Evolutionary conservation across 92 coral and sea anemone genomes (phyloP).

Genomic region (Heliopora coerulea): DNA sequence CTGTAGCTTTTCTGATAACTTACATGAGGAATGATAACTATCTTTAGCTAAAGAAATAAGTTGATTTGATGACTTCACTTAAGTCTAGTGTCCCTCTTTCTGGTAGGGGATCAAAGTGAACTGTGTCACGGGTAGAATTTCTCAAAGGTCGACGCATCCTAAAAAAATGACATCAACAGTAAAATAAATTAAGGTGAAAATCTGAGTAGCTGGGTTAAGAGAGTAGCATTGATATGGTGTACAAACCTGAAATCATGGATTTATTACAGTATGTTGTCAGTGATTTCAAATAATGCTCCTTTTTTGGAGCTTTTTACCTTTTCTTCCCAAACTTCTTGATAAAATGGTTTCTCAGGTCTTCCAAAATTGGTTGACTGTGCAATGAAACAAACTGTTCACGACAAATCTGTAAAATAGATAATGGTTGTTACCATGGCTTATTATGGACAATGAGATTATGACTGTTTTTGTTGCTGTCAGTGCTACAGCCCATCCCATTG

Average conservation of each 20-base stretch:
- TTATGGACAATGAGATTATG: too few species aligned
- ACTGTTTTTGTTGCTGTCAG: too few species aligned
- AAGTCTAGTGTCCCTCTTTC: conserved; percentile 78
- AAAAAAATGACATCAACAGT: background rate
- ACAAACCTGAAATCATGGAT: too few species aligned
- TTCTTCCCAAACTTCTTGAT: conserved; percentile 67
- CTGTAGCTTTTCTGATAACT: too few species aligned
- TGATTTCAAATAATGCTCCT: background rate
- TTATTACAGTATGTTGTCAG: background rate
- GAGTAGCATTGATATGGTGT: too few species aligned
- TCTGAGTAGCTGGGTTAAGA: too few species aligned
- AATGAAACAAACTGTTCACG: conserved; percentile 89
- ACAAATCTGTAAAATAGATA: conserved; percentile 59
- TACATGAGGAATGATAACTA: too few species aligned
- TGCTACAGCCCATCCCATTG: too few species aligned
- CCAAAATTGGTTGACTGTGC: conserved; percentile 84
- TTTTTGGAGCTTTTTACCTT: conserved; percentile 65
- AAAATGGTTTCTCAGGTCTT: conserved; percentile 80
- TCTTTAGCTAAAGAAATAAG: conserved; percentile 77
- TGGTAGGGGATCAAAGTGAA: conserved; percentile 31
- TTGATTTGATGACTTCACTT: conserved; percentile 74
- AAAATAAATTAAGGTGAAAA: background rate
- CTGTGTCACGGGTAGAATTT: conserved; percentile 7
- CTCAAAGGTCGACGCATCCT: conserved; percentile 33
- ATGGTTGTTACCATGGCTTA: too few species aligned